Percentiles rank a stretch among this genome's conserved stretches.
Conservation (phyloP, 2,888 invertebrate genomes). For the Xanthostigma xanthostigma region DNA sequence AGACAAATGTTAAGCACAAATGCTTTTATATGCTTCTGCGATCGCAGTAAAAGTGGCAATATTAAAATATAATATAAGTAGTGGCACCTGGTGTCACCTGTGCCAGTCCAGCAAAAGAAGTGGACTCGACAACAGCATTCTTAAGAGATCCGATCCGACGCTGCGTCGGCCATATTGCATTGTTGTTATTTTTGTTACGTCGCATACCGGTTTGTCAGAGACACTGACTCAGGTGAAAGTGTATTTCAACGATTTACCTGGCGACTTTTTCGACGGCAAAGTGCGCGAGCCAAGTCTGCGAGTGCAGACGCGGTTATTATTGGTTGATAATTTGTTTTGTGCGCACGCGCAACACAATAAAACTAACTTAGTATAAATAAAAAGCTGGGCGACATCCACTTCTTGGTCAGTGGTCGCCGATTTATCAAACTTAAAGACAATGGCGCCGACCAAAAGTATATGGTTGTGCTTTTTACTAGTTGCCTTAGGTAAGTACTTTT, state of each 20-base stretch:
- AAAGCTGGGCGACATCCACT: constrained; percentile 27
- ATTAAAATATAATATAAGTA: background rate
- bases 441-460: constrained; percentile 26
- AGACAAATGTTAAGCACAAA: no score
- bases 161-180: no score
- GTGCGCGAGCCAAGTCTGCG: background rate
- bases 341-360: constrained; percentile 22
- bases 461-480: constrained; percentile 31
- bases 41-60: no score
- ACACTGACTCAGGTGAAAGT: constrained; percentile 22
- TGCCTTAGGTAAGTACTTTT: constrained; percentile 26
- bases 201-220: no score
- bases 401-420: constrained; percentile 29
- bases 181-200: no score
- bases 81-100: background rate
- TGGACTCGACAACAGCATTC: background rate
- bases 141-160: no score
- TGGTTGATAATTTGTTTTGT: constrained; percentile 5
- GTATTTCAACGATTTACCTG: constrained; percentile 10
- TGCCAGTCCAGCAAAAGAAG: background rate
- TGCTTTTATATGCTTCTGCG: no score
- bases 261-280: constrained; percentile 1
- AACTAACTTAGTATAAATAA: constrained; percentile 29
- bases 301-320: background rate
- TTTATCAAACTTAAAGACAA: constrained; percentile 18